Conservation (phyloP, 2,888 invertebrate species). For the Lasius fuliginosus region DNA sequence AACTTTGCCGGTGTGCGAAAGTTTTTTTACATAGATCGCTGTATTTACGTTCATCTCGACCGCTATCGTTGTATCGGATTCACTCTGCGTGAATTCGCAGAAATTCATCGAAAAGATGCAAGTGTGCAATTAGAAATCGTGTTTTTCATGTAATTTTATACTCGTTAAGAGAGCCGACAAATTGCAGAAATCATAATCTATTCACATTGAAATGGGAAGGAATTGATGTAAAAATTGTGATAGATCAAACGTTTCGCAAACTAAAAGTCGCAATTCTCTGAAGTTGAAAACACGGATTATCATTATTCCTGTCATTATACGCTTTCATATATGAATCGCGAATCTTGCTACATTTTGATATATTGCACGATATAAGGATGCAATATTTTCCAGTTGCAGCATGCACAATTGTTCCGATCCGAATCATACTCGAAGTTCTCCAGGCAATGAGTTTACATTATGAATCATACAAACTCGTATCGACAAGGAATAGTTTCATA, state of each 20-base stretch:
- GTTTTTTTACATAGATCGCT: conserved; percentile 9
- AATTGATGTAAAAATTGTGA: background rate
- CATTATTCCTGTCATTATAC: background rate
- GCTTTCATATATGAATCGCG: background rate
- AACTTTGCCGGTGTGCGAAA: conserved; percentile 23
- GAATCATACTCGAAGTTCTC: conserved; percentile 21
- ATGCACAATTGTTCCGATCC: background rate
- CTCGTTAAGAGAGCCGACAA: background rate
- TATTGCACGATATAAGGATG: background rate
- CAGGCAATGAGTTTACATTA: conserved; percentile 14
- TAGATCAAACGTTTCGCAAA: background rate
- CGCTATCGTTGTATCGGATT: conserved; percentile 1
- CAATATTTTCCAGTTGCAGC: background rate
- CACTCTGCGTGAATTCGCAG: background rate
- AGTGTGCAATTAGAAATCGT: background rate
- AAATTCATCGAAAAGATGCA: background rate
- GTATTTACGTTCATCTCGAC: background rate
- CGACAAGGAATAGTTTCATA: background rate
- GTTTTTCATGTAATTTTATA: background rate
- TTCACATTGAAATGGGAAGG: background rate
- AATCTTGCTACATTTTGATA: background rate
- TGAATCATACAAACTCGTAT: conserved; percentile 23
- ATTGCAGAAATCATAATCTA: background rate
- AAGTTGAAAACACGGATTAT: background rate
- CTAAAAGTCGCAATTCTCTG: background rate